Base-by-base conservation (phyloP, 2,888 invertebrate genomes). In the Magallana nippona region DNA sequence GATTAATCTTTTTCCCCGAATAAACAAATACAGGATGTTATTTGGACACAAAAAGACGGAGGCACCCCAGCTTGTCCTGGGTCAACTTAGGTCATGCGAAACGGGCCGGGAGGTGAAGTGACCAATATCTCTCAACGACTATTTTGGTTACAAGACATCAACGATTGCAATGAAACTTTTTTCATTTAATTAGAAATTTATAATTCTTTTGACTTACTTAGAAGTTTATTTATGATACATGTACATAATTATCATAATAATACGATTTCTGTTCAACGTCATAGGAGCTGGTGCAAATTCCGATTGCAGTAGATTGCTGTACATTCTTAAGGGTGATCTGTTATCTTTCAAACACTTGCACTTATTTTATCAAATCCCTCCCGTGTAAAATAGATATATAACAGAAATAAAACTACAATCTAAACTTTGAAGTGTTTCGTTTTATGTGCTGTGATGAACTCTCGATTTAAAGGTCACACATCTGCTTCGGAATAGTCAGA, bases 11-110 rank as follows among this genome's bases (percentile, higher is more conserved):
- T 71, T 71, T 27, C 71, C 71, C 71, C 71, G 71, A 71, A 71
- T 71, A 71, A 71, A 71, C 71, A 71, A 71, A 71, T 71, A 71
- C 71, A 71, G 71, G 71, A 71, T 71, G 71, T 71, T 71, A 32
- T 71, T 71, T 71, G 71, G 32, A 71, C 71, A 71, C 71, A 71
- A 71, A 71, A 71, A 27, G 71, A 71, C 71, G 32, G 71, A 71
- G 27, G 22, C 27, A 71, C 15, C 44, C 27, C 71, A 71, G 71
- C 71, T 22, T 27, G 11, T 22, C 71, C 22, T 71, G 32, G 71
- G 71, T 71, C 71, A 71, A 71, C 11, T 71, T 32, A 71, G 71
- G 71, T 71, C 71, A 71, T 27, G 71, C 71, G 71, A 32, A 32
- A 71, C 71, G 15, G 5, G 8, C 44, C 44, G 5, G 44, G 44